Evolutionary conservation across 2,797 vertebrate genomes (phyloP), one percentile per base, ranked within the genome.

Genomic region (Chaunax sp.): DNA sequence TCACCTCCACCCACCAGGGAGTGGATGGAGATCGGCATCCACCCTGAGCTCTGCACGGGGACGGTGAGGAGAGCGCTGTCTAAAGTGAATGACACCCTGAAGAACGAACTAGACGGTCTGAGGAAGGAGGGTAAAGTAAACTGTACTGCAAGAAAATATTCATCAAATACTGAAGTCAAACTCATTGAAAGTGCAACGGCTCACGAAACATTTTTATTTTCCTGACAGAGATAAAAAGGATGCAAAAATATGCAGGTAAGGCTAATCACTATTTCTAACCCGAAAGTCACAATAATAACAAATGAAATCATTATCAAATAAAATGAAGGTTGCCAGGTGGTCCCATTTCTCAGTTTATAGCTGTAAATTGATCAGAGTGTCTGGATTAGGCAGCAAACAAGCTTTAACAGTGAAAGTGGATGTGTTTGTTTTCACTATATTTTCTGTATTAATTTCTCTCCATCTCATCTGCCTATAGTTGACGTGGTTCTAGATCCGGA

Each of bases 401-500:
- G 9, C 19, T 45, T n/a, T n/a, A n/a, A n/a, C 28, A 30, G 28
- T 30, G 6, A 40, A 4, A 15, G 38, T 2, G 6, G 5, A 38
- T 0, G 6, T 26, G 47, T 16, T 47, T 6, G 40, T 58, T 35
- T 52, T 26, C 26, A 11, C 45, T 9, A 22, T 8, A 23, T 3
- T 30, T 10, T 41, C 12, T 9, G 1, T 6, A 54, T 25, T 15
- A 45, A 30, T 6, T 25, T 20, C 1, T 40, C 22, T 33, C 3
- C 22, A 16, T 59, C 0, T 26, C 19, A 1, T 67, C 20, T 60
- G 56, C 6, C 0, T 78, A n/a, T n/a, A 94, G 95, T 92, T 12
- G 79, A 90, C 0, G 85, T 96, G 41, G 91, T 92, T 18, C 78
- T 96, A 55, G 95, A 96, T 77, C 88, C 89, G 0, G 73, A 89